Percentiles rank a stretch among this genome's conserved stretches.
Evolutionary conservation across 2,888 invertebrate species (phyloP).

Genomic region (Caenorhabditis becei): DNA sequence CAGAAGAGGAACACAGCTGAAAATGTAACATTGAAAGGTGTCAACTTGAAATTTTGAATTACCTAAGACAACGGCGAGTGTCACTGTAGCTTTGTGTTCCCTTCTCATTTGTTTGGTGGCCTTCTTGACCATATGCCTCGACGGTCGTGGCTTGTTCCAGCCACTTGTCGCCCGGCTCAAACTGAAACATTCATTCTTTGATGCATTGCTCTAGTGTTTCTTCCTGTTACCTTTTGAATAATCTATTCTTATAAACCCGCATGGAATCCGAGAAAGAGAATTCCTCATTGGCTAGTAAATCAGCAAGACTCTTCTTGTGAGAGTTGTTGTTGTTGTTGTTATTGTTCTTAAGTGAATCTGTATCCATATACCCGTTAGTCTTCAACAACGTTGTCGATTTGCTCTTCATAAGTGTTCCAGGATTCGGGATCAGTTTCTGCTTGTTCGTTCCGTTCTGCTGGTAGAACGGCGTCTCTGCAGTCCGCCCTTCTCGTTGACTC

Average conservation of each 20-base stretch:
- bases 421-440: constrained; percentile 51
- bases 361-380: constrained; percentile 60
- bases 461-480: constrained; percentile 19
- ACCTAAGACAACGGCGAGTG: constrained; percentile 98
- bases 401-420: constrained; percentile 57
- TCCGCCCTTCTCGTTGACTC: background rate
- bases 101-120: constrained; percentile 84
- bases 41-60: background rate
- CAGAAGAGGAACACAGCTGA: constrained; percentile 96
- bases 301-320: constrained; percentile 54
- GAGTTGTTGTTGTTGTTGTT: constrained; percentile 1
- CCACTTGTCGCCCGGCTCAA: constrained; percentile 71
- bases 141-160: constrained; percentile 72
- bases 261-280: constrained; percentile 68
- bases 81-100: constrained; percentile 98
- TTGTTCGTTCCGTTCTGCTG: constrained; percentile 50
- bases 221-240: constrained; percentile 68
- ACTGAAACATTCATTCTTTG: constrained; percentile 9
- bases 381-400: constrained; percentile 62
- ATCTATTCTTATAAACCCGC: constrained; percentile 69
- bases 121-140: constrained; percentile 79
- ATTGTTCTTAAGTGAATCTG: constrained; percentile 38
- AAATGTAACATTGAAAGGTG: background rate
- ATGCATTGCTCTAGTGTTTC: no score
- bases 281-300: constrained; percentile 56